Conservation (phyloP, 2,888 invertebrate genomes). For the Patella depressa region DNA sequence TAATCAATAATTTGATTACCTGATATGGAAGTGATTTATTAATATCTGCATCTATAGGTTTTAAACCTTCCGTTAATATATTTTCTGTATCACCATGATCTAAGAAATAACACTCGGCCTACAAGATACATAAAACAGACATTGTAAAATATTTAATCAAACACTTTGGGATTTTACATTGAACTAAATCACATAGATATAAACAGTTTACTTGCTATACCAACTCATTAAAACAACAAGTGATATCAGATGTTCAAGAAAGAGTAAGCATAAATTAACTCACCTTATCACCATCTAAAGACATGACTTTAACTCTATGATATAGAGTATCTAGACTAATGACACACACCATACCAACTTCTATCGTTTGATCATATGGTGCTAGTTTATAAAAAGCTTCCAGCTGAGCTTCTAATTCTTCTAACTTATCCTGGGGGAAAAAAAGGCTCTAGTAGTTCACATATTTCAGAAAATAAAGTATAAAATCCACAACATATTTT, state of each 20-base stretch:
- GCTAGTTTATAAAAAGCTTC: slow-evolving; percentile 41
- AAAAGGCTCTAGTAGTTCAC: background rate
- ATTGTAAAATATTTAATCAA: too few relatives aligned
- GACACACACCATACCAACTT: slow-evolving; percentile 44
- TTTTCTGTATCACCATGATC: slow-evolving; percentile 59
- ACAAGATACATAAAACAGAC: slow-evolving; percentile 11
- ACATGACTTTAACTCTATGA: slow-evolving; percentile 48
- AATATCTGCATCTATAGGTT: slow-evolving; percentile 42
- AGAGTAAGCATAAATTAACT: background rate
- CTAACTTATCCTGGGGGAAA: slow-evolving; percentile 45
- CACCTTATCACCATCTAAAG: slow-evolving; percentile 41
- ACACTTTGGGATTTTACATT: too few relatives aligned
- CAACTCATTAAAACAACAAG: too few relatives aligned
- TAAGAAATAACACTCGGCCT: slow-evolving; percentile 52
- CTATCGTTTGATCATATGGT: slow-evolving; percentile 26
- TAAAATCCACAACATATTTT: too few relatives aligned
- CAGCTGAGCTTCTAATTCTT: slow-evolving; percentile 42
- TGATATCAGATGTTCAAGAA: too few relatives aligned
- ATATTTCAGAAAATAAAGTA: too few relatives aligned
- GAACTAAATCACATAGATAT: too few relatives aligned
- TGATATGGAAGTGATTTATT: slow-evolving; percentile 53
- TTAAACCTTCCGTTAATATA: slow-evolving; percentile 40
- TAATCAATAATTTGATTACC: slow-evolving; percentile 30
- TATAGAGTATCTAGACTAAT: slow-evolving; percentile 48
- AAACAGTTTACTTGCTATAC: too few relatives aligned